A percentile compares a stretch with the other conserved stretches of the same genome.
Conservation (phyloP, 2,113 vertebrate species). For the Etia nguti region DNA sequence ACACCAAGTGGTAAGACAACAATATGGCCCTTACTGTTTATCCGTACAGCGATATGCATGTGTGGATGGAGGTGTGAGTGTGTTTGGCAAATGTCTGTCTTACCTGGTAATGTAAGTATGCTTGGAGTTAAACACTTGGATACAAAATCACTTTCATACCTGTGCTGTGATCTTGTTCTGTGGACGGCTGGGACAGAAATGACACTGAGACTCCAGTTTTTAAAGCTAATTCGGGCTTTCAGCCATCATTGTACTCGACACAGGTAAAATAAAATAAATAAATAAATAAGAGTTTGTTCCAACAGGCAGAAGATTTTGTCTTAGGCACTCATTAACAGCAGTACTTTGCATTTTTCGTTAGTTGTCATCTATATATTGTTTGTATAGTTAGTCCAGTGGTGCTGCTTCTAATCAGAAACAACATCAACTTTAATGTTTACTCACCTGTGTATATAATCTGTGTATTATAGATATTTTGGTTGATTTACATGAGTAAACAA, state of each 20-base stretch:
- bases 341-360: neutral
- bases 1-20: neutral
- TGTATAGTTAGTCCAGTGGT: neutral
- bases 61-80: neutral
- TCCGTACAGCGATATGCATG: neutral
- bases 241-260: neutral
- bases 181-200: neutral
- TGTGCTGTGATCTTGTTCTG: neutral
- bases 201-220: neutral
- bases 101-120: neutral
- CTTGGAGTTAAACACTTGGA: neutral
- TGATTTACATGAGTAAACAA: neutral
- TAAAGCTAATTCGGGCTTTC: neutral
- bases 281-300: neutral
- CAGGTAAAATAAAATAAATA: conserved; percentile 24
- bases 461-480: neutral
- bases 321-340: neutral
- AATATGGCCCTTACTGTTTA: neutral
- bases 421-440: neutral
- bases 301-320: neutral
- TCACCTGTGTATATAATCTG: neutral
- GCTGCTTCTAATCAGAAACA: neutral
- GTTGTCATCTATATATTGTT: neutral
- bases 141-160: neutral
- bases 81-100: neutral